Percentiles rank a stretch among this genome's conserved stretches.
These are phyloP conservation scores for Diceros bicornis DNA, from an alignment of 2,797 vertebrate genomes.

Conservation along the genomic window DNA sequence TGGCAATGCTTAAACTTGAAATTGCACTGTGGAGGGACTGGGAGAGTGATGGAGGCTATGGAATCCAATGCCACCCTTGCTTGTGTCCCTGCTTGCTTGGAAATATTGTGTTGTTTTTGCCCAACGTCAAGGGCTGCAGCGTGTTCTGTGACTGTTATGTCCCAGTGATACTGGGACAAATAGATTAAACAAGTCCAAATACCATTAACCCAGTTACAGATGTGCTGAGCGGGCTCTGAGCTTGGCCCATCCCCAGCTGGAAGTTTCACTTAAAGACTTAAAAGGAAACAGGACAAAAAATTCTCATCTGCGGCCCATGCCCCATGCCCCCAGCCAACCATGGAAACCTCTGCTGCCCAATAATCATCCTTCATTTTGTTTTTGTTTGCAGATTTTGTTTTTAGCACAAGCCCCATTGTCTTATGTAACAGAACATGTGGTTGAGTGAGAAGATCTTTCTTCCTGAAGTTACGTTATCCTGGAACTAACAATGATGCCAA, in stretches of 20 bases:
- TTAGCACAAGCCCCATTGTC: background rate
- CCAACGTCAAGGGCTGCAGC: background rate
- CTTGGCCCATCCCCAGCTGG: background rate
- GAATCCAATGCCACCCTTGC: background rate
- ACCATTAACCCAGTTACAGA: slow-evolving; percentile 67
- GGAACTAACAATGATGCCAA: slow-evolving; percentile 1
- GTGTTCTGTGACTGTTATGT: background rate
- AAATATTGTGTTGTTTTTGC: background rate
- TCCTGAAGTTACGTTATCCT: slow-evolving; percentile 57
- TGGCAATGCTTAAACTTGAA: background rate
- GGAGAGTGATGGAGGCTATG: background rate
- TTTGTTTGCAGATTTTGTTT: slow-evolving; percentile 64
- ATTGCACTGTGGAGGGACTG: background rate
- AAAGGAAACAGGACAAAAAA: slow-evolving; percentile 63
- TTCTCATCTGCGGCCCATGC: slow-evolving; percentile 19
- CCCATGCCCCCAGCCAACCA: background rate
- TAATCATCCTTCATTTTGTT: slow-evolving; percentile 37
- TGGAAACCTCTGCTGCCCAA: slow-evolving; percentile 17
- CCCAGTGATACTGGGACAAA: slow-evolving; percentile 25
- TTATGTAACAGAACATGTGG: slow-evolving; percentile 21
- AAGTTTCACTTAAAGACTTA: slow-evolving; percentile 68
- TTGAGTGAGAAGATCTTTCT: slow-evolving; percentile 35
- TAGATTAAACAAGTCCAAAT: slow-evolving; percentile 57
- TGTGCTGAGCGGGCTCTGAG: background rate
- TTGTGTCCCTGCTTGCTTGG: background rate